A percentile compares a stretch with the other conserved stretches of the same genome.
These are phyloP conservation scores for Xyrichtys novacula DNA, from an alignment of 2,797 vertebrate genomes.

Conservation along the genomic window DNA sequence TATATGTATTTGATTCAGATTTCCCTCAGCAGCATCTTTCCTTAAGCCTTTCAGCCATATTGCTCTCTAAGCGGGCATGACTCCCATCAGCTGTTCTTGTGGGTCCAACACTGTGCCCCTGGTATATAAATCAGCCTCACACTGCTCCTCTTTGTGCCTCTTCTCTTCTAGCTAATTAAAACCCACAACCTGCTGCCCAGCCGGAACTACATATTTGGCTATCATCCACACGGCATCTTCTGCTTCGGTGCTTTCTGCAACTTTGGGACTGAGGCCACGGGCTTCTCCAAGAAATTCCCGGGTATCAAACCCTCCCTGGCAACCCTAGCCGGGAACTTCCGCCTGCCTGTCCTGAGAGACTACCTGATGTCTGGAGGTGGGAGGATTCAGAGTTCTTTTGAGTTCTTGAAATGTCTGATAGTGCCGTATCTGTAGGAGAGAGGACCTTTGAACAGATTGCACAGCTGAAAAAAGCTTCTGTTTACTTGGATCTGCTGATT, in stretches of 20 bases:
- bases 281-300: slow-evolving; percentile 94
- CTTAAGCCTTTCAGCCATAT: not conserved
- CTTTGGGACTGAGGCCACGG: slow-evolving; percentile 96
- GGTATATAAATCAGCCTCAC: slow-evolving; percentile 21
- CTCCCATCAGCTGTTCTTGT: not conserved
- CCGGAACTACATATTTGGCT: slow-evolving; percentile 97
- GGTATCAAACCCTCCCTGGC: slow-evolving; percentile 95
- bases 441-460: slow-evolving; percentile 75
- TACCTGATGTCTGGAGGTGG: slow-evolving; percentile 99
- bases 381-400: slow-evolving; percentile 31
- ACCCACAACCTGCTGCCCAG: slow-evolving; percentile 93
- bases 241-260: slow-evolving; percentile 97
- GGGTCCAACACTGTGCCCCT: not conserved
- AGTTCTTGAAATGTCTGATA: slow-evolving; percentile 41
- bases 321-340: slow-evolving; percentile 95
- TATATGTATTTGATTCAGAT: not conserved
- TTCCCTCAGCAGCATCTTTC: not conserved
- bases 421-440: slow-evolving; percentile 33
- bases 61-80: not conserved
- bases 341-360: slow-evolving; percentile 93
- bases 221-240: slow-evolving; percentile 97
- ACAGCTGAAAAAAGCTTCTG: slow-evolving; percentile 47
- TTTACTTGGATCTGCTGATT: slow-evolving; percentile 63
- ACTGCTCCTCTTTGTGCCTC: slow-evolving; percentile 36
- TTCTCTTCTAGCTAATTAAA: slow-evolving; percentile 91